phyloP scores from a whole-genome alignment of 2,888 invertebrate species.

The Leucania comma region DNA sequence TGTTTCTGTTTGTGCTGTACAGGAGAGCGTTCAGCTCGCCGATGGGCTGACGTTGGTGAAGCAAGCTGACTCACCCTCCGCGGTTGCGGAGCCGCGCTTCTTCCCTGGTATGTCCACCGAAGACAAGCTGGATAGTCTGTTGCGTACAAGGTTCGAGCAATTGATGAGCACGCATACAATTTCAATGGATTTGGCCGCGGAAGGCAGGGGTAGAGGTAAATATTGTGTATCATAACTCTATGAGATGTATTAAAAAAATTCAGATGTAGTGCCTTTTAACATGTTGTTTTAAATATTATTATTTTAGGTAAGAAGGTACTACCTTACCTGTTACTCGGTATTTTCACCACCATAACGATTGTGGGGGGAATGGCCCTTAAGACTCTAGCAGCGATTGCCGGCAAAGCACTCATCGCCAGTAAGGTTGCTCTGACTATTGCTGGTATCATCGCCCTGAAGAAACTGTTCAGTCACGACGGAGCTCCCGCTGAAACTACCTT shows the following conservation, averaged over 20 bases:
- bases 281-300: slow-evolving; percentile 35
- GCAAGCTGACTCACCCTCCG: slow-evolving; percentile 89
- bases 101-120: slow-evolving; percentile 89
- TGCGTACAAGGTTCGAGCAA: slow-evolving; percentile 90
- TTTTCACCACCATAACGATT: slow-evolving; percentile 92
- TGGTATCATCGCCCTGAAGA: slow-evolving; percentile 93
- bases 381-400: slow-evolving; percentile 93
- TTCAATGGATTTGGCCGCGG: slow-evolving; percentile 91
- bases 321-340: slow-evolving; percentile 91
- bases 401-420: slow-evolving; percentile 93
- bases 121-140: slow-evolving; percentile 89
- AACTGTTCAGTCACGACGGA: slow-evolving; percentile 93
- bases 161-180: slow-evolving; percentile 92
- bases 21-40: slow-evolving; percentile 91
- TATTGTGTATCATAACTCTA: slow-evolving; percentile 24
- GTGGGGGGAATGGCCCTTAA: slow-evolving; percentile 93
- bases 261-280: neutral
- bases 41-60: slow-evolving; percentile 91
- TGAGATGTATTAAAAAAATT: slow-evolving; percentile 2
- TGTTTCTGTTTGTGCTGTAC: slow-evolving; percentile 80
- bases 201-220: slow-evolving; percentile 89
- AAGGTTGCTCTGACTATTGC: slow-evolving; percentile 94
- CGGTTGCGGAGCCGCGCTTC: slow-evolving; percentile 90
- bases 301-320: slow-evolving; percentile 89
- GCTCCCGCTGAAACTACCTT: slow-evolving; percentile 92